phyloP scores from a whole-genome alignment of 1,140 invertebrate genomes.

The Tetramorium alpestre region DNA sequence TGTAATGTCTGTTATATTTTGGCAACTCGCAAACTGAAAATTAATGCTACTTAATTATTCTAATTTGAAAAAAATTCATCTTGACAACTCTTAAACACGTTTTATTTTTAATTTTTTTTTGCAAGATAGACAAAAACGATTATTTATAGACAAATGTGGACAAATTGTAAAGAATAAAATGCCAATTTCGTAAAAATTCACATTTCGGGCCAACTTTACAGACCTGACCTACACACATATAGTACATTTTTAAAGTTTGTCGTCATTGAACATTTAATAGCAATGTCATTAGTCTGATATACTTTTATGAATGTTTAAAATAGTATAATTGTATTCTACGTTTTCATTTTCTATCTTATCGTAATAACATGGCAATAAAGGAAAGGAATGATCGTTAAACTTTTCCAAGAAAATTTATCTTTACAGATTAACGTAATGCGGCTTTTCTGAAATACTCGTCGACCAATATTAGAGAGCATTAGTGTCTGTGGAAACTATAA shows the following conservation, averaged over 20 bases:
- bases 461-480: slow-evolving; percentile 21
- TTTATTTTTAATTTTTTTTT: too few species aligned
- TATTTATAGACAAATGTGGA: too few species aligned
- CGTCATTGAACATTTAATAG: not conserved
- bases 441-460: not conserved
- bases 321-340: not conserved
- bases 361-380: not conserved
- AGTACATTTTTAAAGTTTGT: not conserved
- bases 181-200: too few species aligned
- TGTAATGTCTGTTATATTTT: not conserved
- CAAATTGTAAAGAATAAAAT: too few species aligned
- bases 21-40: not conserved
- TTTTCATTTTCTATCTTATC: not conserved
- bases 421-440: not conserved
- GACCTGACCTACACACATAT: too few species aligned
- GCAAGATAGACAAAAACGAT: too few species aligned
- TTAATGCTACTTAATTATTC: not conserved
- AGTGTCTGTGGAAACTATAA: slow-evolving; percentile 18
- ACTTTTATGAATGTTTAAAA: not conserved
- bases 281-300: not conserved
- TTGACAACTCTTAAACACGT: too few species aligned
- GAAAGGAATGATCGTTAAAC: not conserved
- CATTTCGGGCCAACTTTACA: too few species aligned
- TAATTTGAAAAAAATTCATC: too few species aligned
- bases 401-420: not conserved